Evolutionary conservation across 1,140 invertebrate species (phyloP).

Genomic region (Pseudomyrmex dendroicus): DNA sequence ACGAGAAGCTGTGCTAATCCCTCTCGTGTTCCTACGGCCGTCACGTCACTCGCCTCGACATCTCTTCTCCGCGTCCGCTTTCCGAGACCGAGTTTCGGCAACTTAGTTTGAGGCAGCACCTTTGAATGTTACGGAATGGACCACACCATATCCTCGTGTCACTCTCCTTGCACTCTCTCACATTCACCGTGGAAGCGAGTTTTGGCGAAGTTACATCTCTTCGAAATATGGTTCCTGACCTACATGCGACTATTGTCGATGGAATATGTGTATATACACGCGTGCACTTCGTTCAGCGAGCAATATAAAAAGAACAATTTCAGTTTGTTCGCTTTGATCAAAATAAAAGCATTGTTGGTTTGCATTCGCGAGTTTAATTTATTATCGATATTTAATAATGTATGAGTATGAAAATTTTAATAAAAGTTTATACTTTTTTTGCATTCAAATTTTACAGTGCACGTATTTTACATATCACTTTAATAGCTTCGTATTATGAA

Average conservation of each 20-base stretch:
- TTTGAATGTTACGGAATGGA: constrained; percentile 50
- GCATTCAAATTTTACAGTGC: background rate
- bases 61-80: constrained; percentile 20
- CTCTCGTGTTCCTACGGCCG: constrained; percentile 45
- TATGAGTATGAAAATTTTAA: background rate
- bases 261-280: background rate
- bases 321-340: background rate
- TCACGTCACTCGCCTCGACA: constrained; percentile 63
- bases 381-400: too few relatives aligned
- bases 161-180: constrained; percentile 6
- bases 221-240: constrained; percentile 25
- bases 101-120: constrained; percentile 66
- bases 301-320: background rate
- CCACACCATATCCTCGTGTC: background rate
- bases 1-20: constrained; percentile 67
- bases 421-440: background rate
- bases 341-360: background rate
- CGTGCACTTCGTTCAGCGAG: background rate
- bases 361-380: too few relatives aligned
- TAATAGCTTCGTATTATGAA: background rate
- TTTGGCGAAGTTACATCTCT: constrained; percentile 14
- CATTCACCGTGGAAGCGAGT: constrained; percentile 11
- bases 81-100: constrained; percentile 63
- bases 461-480: background rate
- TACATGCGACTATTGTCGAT: constrained; percentile 26